Evolutionary conservation across 1,140 invertebrate genomes (phyloP), one percentile per base, ranked within the genome.

Genomic region (Drosophila takahashii): DNA sequence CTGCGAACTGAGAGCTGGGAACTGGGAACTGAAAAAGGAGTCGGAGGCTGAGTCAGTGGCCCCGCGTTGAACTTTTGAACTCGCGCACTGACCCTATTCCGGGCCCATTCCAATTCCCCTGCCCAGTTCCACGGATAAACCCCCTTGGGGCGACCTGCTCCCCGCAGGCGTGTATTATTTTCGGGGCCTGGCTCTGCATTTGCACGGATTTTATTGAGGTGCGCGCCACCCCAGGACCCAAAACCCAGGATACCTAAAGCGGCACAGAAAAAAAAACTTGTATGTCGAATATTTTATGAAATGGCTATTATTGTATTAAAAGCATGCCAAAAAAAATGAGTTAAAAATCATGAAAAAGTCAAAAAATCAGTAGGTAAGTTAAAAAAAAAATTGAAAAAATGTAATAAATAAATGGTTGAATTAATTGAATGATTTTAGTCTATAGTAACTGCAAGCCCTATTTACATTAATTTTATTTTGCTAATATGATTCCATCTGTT

Each of bases 21-120:
- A 22, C 22, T 22, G 22, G n/a, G 6, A 9, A 7, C 7, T 8
- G 7, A 15, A 44, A 7, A 9, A 16, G 41, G 9, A 18, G 15
- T 8, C 41, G 15, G 64, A 44, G 27, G 39, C 37, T 54, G 42
- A 42, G 26, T 37, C 26, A n/a, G 32, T 44, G 47, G 65, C 66
- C 58, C 72, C 53, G 54, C 58, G 62, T 32, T 87, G 76, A 87
- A 87, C 83, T 87, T 89, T 87, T 87, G 83, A 87, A 87, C 83
- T 87, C 83, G 79, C 58, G 58, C 83, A 83, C 75, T 87, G 83
- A 89, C 83, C 83, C 61, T 65, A 77, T 79, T 85, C 73, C 65
- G 42, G 47, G 26, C 41, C 36, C 52, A 29, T 16, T 10, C 8
- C 29, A 4, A 22, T 3, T 16, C 34, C 9, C 15, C 3, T 15